Evolutionary conservation across 2,888 invertebrate genomes (phyloP).

Genomic region (Eilema depressum): DNA sequence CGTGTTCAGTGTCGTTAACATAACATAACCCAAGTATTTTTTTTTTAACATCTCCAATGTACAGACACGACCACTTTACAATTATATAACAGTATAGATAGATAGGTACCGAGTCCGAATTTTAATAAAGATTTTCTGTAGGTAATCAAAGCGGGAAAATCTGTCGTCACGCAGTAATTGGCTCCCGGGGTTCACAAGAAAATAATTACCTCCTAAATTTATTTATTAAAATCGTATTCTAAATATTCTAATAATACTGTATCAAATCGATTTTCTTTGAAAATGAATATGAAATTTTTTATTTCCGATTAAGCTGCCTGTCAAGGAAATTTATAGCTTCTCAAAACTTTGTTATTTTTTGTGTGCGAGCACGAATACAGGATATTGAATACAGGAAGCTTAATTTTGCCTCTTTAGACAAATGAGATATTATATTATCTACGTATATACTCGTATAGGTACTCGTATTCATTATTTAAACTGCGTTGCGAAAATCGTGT

Average conservation of each 20-base stretch:
- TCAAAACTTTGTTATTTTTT: neutral
- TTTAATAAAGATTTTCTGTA: neutral
- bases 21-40: too few relatives aligned
- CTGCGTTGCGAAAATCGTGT: neutral
- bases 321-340: slow-evolving; percentile 14
- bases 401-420: neutral
- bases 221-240: neutral
- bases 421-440: neutral
- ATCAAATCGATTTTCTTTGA: neutral
- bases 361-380: neutral
- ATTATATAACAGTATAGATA: too few relatives aligned
- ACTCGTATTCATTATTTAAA: neutral
- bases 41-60: too few relatives aligned
- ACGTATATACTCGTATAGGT: too few relatives aligned
- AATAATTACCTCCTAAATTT: neutral
- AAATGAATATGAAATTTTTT: slow-evolving; percentile 20
- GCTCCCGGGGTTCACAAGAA: neutral
- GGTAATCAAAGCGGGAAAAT: neutral
- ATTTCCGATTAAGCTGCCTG: too few relatives aligned
- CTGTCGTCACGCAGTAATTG: neutral
- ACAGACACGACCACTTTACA: too few relatives aligned
- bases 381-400: neutral
- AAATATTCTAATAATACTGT: neutral
- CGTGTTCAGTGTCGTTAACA: too few relatives aligned
- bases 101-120: neutral